phyloP scores from a whole-genome alignment of 2,888 invertebrate species.

The Acronicta aceris region DNA sequence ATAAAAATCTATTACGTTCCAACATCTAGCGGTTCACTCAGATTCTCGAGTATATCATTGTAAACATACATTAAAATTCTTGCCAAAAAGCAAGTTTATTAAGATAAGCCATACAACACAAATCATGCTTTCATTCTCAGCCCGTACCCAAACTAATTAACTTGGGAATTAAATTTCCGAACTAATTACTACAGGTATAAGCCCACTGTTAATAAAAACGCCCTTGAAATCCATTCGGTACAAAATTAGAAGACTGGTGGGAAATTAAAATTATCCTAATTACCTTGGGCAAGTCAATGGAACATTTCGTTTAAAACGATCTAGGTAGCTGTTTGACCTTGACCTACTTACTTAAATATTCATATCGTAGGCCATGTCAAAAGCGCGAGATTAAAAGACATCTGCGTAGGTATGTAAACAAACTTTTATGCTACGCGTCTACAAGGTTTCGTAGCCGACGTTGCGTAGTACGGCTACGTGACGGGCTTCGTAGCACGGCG shows the following conservation, averaged over 20 bases:
- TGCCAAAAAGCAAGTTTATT: constrained; percentile 37
- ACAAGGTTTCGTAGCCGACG: constrained; percentile 41
- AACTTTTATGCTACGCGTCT: constrained; percentile 44
- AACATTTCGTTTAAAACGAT: constrained; percentile 19
- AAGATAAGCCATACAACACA: constrained; percentile 36
- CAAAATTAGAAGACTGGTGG: constrained; percentile 30
- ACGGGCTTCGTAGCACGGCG: constrained; percentile 29
- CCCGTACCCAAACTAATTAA: constrained; percentile 45
- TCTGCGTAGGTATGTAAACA: constrained; percentile 21
- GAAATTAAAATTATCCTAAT: constrained; percentile 45
- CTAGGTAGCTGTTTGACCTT: constrained; percentile 6
- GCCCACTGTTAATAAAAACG: constrained; percentile 44
- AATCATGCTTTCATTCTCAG: constrained; percentile 40
- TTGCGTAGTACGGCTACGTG: constrained; percentile 44
- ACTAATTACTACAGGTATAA: constrained; percentile 51
- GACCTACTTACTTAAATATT: constrained; percentile 13
- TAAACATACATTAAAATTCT: constrained; percentile 33
- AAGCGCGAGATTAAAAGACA: constrained; percentile 17
- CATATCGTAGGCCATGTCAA: background rate
- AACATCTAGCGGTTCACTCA: no score
- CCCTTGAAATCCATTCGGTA: constrained; percentile 43
- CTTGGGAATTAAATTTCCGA: constrained; percentile 37
- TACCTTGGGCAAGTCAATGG: constrained; percentile 23
- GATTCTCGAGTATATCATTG: constrained; percentile 5
- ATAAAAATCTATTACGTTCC: no score